Evolutionary conservation across 2,113 vertebrate species (phyloP), one percentile per base, ranked within the genome.

Genomic region (Cygnus atratus): DNA sequence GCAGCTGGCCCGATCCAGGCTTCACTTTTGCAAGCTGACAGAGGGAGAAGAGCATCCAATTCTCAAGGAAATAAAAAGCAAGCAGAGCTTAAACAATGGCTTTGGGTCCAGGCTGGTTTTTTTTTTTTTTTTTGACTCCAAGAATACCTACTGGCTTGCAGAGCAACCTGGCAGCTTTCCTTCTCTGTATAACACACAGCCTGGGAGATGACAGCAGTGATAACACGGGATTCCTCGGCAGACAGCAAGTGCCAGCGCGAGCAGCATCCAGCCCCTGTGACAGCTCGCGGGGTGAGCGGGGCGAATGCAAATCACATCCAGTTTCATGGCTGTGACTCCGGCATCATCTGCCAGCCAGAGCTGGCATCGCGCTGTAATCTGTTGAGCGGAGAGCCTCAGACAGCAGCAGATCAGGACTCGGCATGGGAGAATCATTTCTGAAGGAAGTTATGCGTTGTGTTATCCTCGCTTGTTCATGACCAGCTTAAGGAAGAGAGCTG

Each of bases 61-160:
- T 70, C 91, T 75, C 50, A 17, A 62, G 85, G 78, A 68, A 89
- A 87, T 28, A 15, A 82, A 88, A 77, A 11, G 65, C 78, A 59
- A 59, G 54, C 10, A 33, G 68, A 92, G 39, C 65, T 80, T 62
- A 39, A 77, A 87, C 70, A 61, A 70, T 2, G 1, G 33, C 39
- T 66, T 58, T 50, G 88, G 68, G 72, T 72, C 35, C 43, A 31
- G 73, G 62, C 37, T 75, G 7, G 22, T 48, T 48, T 48, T 48
- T 46, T 19, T 7, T 17, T 9, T 46, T 46, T 15, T 10, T 84
- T 88, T 63, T 81, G 41, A 19, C 61, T 92, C 92, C 91, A 91
- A 37, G 67, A 80, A 91, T 67, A 94, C 88, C 96, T 84, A 35
- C 80, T 92, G 84, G 76, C 50, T 86, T 6, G 17, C 67, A 66